Evolutionary conservation across 2,113 vertebrate species (phyloP).

Genomic region (Gobius niger): DNA sequence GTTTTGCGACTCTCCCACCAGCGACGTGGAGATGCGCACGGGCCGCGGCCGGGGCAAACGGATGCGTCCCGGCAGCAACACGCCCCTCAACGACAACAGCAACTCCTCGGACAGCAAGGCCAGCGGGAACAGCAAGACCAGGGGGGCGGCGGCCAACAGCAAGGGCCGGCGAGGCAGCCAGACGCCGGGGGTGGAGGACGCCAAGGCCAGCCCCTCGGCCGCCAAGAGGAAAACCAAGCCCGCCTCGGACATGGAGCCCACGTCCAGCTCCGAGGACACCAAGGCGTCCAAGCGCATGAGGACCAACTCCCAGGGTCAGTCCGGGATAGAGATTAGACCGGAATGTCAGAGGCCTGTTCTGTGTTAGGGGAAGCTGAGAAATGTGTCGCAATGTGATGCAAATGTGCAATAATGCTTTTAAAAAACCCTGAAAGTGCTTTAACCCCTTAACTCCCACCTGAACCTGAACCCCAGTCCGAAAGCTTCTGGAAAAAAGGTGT

Average conservation of each 20-base stretch:
- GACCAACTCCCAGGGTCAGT: slow-evolving; percentile 79
- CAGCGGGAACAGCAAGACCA: slow-evolving; percentile 86
- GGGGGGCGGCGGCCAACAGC: slow-evolving; percentile 84
- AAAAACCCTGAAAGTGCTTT: no score
- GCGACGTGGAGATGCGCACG: slow-evolving; percentile 94
- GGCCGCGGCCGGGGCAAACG: slow-evolving; percentile 93
- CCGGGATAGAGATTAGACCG: background rate
- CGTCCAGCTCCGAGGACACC: slow-evolving; percentile 94
- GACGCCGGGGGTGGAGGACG: slow-evolving; percentile 83
- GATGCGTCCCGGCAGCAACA: slow-evolving; percentile 89
- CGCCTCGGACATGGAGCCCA: slow-evolving; percentile 92
- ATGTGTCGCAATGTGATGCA: no score
- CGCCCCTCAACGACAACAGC: slow-evolving; percentile 82
- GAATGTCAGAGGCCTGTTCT: no score
- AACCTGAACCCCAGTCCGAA: no score
- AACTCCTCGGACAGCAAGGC: slow-evolving; percentile 87
- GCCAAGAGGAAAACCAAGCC: slow-evolving; percentile 92
- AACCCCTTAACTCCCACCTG: no score
- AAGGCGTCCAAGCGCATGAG: slow-evolving; percentile 94
- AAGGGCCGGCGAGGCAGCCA: slow-evolving; percentile 94
- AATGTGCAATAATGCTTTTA: no score
- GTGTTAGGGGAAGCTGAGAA: no score
- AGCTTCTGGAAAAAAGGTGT: no score
- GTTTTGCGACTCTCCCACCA: slow-evolving; percentile 97
- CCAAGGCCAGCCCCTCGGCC: slow-evolving; percentile 90